phyloP scores from a whole-genome alignment of 2,888 invertebrate species.

The Sminthurides aquaticus region DNA sequence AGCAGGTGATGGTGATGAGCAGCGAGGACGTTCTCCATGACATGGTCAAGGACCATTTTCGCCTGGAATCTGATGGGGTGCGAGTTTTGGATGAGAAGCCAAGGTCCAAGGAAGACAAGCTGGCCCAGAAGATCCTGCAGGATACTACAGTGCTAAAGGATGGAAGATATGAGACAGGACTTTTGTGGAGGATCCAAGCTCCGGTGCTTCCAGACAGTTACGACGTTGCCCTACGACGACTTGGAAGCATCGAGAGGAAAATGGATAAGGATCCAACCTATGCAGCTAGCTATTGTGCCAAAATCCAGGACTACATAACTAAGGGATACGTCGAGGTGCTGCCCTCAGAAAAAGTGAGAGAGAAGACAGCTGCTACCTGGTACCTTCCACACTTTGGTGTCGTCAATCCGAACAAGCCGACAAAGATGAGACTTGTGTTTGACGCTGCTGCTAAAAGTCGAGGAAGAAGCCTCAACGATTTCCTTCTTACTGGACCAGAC shows the following conservation, averaged over 20 bases:
- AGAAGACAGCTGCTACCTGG: slow-evolving; percentile 24
- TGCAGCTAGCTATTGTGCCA: neutral
- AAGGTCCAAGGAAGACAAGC: slow-evolving; percentile 6
- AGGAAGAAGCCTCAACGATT: slow-evolving; percentile 24
- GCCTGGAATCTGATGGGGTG: slow-evolving; percentile 13
- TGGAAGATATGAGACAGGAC: slow-evolving; percentile 17
- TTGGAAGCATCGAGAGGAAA: slow-evolving; percentile 1
- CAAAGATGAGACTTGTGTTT: slow-evolving; percentile 30
- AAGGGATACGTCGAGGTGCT: neutral
- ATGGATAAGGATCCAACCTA: neutral
- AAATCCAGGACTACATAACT: neutral
- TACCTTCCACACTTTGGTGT: slow-evolving; percentile 30
- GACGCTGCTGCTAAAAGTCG: slow-evolving; percentile 24
- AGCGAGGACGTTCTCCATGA: slow-evolving; percentile 2
- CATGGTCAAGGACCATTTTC: slow-evolving; percentile 8
- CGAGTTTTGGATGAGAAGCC: neutral
- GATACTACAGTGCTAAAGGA: slow-evolving; percentile 9
- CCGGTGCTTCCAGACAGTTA: slow-evolving; percentile 2
- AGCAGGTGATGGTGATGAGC: too few relatives aligned
- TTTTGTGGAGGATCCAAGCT: slow-evolving; percentile 21
- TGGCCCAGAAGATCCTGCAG: slow-evolving; percentile 6
- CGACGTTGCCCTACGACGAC: neutral
- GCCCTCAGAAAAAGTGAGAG: neutral
- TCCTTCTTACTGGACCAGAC: slow-evolving; percentile 22
- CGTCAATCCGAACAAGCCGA: slow-evolving; percentile 13